Conservation (phyloP, 2,888 invertebrate species). For the Torymus texanus region DNA sequence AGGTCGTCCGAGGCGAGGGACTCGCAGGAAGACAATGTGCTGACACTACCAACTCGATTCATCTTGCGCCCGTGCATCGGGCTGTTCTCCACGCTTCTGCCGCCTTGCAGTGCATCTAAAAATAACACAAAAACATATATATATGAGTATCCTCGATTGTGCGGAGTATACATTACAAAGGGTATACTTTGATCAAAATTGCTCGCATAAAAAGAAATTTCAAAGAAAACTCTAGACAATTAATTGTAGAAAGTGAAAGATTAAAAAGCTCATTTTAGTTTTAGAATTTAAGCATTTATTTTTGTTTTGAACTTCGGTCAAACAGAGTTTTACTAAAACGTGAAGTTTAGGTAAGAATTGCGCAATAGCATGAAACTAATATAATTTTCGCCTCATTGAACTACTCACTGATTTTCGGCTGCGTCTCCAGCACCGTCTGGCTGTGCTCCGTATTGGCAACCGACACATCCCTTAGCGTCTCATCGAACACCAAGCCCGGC, state of each 20-base stretch:
- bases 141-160: no score
- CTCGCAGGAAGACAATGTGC: slow-evolving; percentile 88
- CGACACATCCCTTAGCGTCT: slow-evolving; percentile 72
- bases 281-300: no score
- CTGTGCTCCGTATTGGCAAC: slow-evolving; percentile 68
- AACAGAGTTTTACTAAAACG: no score
- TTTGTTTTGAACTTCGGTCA: no score
- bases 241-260: no score
- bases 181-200: no score
- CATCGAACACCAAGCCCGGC: slow-evolving; percentile 87
- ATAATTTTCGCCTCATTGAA: neutral
- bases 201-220: no score
- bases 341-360: no score
- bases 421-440: slow-evolving; percentile 70
- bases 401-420: slow-evolving; percentile 68
- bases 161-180: no score
- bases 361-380: no score
- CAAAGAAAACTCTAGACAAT: no score
- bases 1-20: slow-evolving; percentile 91
- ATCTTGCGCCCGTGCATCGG: slow-evolving; percentile 73
- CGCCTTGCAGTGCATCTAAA: slow-evolving; percentile 63
- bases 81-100: slow-evolving; percentile 68
- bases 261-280: no score
- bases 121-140: slow-evolving; percentile 34
- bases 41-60: slow-evolving; percentile 83